phyloP scores from a whole-genome alignment of 2,113 vertebrate species.

The Ellobius talpinus region DNA sequence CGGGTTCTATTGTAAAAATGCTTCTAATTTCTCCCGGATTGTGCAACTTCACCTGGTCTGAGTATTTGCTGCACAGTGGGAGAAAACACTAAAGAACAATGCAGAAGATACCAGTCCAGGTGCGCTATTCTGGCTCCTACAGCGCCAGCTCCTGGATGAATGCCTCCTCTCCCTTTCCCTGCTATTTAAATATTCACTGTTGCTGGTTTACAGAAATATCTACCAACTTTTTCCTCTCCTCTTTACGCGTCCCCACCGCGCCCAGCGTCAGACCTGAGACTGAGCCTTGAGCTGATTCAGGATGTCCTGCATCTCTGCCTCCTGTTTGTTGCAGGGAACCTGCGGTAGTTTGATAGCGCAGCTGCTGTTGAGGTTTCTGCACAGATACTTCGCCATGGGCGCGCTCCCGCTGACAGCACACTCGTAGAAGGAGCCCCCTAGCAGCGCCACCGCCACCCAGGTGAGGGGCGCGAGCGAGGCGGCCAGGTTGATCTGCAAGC shows the following conservation, averaged over 20 bases:
- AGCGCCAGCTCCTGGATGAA: not conserved
- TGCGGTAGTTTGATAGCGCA: slow-evolving; percentile 72
- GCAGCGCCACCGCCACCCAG: slow-evolving; percentile 89
- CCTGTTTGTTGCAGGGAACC: slow-evolving; percentile 82
- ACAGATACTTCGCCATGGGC: not conserved
- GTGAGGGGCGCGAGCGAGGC: slow-evolving; percentile 86
- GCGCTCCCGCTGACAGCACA: slow-evolving; percentile 84
- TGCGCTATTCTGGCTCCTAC: not conserved
- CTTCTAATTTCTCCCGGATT: not conserved
- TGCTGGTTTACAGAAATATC: rapidly evolving
- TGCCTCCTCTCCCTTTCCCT: not conserved
- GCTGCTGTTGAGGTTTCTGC: rapidly evolving
- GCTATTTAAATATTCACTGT: not conserved
- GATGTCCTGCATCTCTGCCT: rapidly evolving
- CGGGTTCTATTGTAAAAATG: not conserved
- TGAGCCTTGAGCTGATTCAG: slow-evolving; percentile 82
- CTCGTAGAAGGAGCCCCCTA: slow-evolving; percentile 86
- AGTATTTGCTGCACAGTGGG: no score
- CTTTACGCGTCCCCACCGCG: rapidly evolving
- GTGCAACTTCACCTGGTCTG: no score
- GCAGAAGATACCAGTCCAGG: no score
- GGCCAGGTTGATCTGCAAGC: slow-evolving; percentile 36
- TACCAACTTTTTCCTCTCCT: rapidly evolving
- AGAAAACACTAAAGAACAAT: not conserved
- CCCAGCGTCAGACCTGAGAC: slow-evolving; percentile 87